These are phyloP conservation scores for Ophion slaviceki DNA, from an alignment of 2,888 invertebrate genomes.

Conservation along the genomic window DNA sequence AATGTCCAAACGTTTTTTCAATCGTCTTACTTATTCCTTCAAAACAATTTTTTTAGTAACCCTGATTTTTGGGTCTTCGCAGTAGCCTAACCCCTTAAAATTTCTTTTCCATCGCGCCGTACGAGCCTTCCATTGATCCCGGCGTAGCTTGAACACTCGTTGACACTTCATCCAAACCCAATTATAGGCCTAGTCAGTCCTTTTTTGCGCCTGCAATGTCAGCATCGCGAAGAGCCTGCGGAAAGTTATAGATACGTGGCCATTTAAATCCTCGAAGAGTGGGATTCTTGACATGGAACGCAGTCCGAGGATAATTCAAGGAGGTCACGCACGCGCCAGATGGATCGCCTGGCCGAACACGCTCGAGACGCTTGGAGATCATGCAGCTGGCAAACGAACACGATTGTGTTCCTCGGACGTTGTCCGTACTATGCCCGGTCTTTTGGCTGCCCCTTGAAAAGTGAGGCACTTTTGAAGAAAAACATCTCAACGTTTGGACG, in stretches of 20 bases:
- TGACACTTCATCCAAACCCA: not conserved
- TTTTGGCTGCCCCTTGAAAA: conserved; percentile 30
- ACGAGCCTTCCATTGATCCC: too few relatives aligned
- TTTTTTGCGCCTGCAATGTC: not conserved
- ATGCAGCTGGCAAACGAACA: conserved; percentile 72
- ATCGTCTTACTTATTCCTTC: too few relatives aligned
- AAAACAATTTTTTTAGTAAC: too few relatives aligned
- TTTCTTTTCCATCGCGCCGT: too few relatives aligned
- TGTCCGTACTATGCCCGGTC: conserved; percentile 30
- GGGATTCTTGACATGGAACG: conserved; percentile 50
- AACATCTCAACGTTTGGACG: conserved; percentile 15
- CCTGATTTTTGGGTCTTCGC: too few relatives aligned
- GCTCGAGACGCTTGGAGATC: conserved; percentile 51
- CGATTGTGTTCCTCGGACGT: conserved; percentile 33
- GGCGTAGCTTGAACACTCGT: not conserved
- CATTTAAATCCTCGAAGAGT: conserved; percentile 13
- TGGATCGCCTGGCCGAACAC: conserved; percentile 75
- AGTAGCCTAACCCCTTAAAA: too few relatives aligned
- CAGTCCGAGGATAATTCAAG: conserved; percentile 79
- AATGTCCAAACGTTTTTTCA: too few relatives aligned
- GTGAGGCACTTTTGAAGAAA: conserved; percentile 2
- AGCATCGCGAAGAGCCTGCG: not conserved
- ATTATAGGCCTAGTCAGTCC: not conserved
- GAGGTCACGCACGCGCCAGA: conserved; percentile 83
- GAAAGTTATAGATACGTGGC: not conserved